These are phyloP conservation scores for Sciaenops ocellatus DNA, from an alignment of 2,797 vertebrate species.

Conservation along the genomic window DNA sequence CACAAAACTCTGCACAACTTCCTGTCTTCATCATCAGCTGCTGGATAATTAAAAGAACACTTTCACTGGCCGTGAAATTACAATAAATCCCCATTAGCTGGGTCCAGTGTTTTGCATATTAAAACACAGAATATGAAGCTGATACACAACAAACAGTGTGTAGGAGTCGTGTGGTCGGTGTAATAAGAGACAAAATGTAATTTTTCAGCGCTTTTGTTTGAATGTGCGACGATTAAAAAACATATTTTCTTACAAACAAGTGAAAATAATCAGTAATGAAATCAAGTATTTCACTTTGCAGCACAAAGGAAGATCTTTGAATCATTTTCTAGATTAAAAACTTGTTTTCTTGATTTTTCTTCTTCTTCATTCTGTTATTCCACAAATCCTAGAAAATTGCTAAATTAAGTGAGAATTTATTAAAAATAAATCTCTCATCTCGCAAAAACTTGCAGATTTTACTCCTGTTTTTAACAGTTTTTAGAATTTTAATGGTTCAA, in stretches of 20 bases:
- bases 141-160: constrained; percentile 34
- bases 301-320: neutral
- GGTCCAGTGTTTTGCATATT: constrained; percentile 31
- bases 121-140: constrained; percentile 31
- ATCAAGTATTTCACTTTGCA: neutral
- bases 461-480: neutral
- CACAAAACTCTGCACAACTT: constrained; percentile 45
- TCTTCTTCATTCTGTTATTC: neutral
- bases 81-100: constrained; percentile 64
- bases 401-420: neutral
- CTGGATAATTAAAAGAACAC: constrained; percentile 49
- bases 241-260: neutral
- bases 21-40: constrained; percentile 54
- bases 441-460: neutral
- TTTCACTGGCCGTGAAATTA: constrained; percentile 52
- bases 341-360: neutral
- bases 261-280: neutral
- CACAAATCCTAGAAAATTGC: neutral
- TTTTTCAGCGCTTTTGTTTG: neutral
- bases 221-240: neutral
- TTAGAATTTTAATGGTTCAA: neutral
- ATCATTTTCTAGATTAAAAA: neutral
- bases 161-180: constrained; percentile 6
- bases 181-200: neutral
- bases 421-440: neutral